Evolutionary conservation across 2,797 vertebrate genomes (phyloP).

Genomic region (Brachyalestes nurse): DNA sequence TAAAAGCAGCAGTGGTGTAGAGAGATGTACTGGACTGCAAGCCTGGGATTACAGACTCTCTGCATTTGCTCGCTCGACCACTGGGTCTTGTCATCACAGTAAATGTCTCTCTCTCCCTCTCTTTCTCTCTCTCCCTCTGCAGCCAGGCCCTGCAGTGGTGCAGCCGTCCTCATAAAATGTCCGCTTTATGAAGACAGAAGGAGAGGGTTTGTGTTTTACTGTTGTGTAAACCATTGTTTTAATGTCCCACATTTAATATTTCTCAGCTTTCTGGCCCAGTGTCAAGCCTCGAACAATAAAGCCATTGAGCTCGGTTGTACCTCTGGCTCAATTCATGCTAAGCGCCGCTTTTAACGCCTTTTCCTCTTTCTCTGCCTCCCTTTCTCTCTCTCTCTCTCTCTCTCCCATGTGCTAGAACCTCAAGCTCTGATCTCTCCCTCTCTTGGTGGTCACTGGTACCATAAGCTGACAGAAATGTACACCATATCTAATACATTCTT

Average conservation of each 20-base stretch:
- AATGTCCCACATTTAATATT: constrained; percentile 76
- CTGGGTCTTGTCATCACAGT: constrained; percentile 13
- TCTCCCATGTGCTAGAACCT: neutral
- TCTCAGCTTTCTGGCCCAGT: constrained; percentile 72
- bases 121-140: constrained; percentile 27
- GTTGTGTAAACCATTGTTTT: constrained; percentile 81
- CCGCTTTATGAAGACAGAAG: constrained; percentile 68
- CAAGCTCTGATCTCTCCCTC: neutral
- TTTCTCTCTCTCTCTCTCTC: constrained; percentile 2
- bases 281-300: constrained; percentile 81
- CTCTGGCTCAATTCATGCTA: constrained; percentile 60
- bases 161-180: constrained; percentile 43
- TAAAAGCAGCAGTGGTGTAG: constrained; percentile 9
- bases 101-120: constrained; percentile 6
- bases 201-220: constrained; percentile 73
- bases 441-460: neutral
- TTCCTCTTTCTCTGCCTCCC: constrained; percentile 28
- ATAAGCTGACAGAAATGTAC: neutral
- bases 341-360: constrained; percentile 60
- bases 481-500: neutral
- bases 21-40: constrained; percentile 17
- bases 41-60: constrained; percentile 12
- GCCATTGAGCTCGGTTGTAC: constrained; percentile 74
- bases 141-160: constrained; percentile 26
- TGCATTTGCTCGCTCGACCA: constrained; percentile 24